phyloP scores from a whole-genome alignment of 2,797 vertebrate genomes.

The Pseudocheirus occidentalis region DNA sequence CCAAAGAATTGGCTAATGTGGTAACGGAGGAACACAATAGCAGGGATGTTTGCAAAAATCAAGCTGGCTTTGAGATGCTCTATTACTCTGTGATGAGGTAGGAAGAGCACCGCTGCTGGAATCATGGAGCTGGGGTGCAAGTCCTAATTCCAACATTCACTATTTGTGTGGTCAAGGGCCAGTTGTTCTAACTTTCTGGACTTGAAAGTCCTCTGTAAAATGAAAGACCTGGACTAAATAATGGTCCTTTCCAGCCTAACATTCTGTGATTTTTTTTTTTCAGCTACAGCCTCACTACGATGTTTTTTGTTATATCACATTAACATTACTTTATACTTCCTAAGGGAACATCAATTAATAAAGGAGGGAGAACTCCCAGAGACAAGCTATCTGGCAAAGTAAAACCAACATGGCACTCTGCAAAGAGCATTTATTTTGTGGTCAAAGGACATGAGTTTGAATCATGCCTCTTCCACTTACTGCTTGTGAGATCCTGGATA shows the following conservation, averaged over 20 bases:
- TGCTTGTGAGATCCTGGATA: not conserved
- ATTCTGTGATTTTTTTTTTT: slow-evolving; percentile 1
- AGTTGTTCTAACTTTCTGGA: not conserved
- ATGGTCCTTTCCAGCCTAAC: not conserved
- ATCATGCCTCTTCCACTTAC: not conserved
- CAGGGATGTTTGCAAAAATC: not conserved
- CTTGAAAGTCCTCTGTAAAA: not conserved
- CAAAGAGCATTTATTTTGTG: not conserved
- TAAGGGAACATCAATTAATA: not conserved
- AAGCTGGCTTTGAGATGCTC: not conserved
- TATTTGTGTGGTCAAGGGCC: not conserved
- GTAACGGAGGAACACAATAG: not conserved
- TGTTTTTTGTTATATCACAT: slow-evolving; percentile 14
- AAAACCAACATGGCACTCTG: not conserved
- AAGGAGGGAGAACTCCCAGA: not conserved
- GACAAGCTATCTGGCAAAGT: not conserved
- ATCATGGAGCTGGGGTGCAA: not conserved
- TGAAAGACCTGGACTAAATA: not conserved
- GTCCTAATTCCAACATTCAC: not conserved
- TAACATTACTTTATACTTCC: not conserved
- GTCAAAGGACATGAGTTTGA: not conserved
- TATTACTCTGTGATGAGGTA: not conserved
- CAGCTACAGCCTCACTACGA: not conserved
- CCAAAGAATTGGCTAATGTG: not conserved
- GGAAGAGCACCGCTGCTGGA: not conserved